phyloP scores from a whole-genome alignment of 2,113 vertebrate genomes.

The Thermophis baileyi region DNA sequence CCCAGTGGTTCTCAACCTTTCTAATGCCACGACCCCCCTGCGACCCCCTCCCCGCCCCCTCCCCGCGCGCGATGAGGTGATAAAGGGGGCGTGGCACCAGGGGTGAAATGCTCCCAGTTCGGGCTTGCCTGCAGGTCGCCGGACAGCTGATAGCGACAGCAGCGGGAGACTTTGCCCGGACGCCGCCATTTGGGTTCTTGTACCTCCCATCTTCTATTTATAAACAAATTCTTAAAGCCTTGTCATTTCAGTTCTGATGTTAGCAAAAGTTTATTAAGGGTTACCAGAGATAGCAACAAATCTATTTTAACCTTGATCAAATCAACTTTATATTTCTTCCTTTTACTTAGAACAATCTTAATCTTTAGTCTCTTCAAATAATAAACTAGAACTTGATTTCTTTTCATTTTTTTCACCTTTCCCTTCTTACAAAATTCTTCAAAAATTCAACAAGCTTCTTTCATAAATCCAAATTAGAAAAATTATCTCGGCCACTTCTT shows the following conservation, averaged over 20 bases:
- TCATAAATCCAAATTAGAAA: background rate
- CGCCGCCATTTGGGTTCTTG: too few species aligned
- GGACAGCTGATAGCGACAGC: too few species aligned
- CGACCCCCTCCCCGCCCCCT: too few species aligned
- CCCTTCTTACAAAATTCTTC: background rate
- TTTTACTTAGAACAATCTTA: background rate
- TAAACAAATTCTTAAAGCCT: background rate
- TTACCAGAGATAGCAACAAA: background rate
- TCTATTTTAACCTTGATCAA: background rate
- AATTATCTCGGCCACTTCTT: background rate
- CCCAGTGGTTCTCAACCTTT: too few species aligned
- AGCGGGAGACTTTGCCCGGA: too few species aligned
- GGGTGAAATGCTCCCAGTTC: too few species aligned
- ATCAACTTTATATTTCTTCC: background rate
- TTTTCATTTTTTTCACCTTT: background rate
- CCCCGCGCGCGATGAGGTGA: too few species aligned
- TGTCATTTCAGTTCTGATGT: background rate
- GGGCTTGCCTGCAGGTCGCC: too few species aligned
- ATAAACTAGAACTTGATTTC: background rate
- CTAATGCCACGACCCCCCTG: too few species aligned
- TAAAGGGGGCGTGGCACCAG: too few species aligned
- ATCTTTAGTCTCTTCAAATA: background rate
- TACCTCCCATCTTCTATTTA: too few species aligned
- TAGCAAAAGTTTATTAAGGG: background rate
- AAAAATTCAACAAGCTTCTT: background rate